Conservation (phyloP, 2,113 vertebrate genomes). For the Chaetodon auriga region DNA sequence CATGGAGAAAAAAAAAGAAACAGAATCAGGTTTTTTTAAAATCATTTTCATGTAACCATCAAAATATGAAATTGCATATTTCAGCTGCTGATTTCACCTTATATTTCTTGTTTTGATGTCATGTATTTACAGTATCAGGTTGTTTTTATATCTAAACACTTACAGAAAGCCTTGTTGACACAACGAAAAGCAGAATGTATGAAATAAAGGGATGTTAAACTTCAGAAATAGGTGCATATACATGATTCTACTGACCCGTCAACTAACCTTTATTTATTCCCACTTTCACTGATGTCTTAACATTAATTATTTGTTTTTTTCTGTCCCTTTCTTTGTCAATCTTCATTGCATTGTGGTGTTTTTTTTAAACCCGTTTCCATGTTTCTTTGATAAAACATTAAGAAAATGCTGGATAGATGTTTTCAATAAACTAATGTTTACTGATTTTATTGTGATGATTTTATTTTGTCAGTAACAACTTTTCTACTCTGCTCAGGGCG, state of each 20-base stretch:
- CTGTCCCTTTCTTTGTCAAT: slow-evolving; percentile 31
- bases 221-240: slow-evolving; percentile 41
- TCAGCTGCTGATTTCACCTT: slow-evolving; percentile 63
- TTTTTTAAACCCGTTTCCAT: slow-evolving; percentile 53
- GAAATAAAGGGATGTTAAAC: slow-evolving; percentile 51
- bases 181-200: slow-evolving; percentile 33
- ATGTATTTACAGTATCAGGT: slow-evolving; percentile 44
- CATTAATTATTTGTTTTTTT: slow-evolving; percentile 16
- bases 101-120: slow-evolving; percentile 51
- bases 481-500: background rate
- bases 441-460: slow-evolving; percentile 54
- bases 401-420: slow-evolving; percentile 78
- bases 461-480: slow-evolving; percentile 10
- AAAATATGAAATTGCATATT: slow-evolving; percentile 52
- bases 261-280: slow-evolving; percentile 45
- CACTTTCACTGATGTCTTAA: slow-evolving; percentile 32
- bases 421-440: slow-evolving; percentile 84
- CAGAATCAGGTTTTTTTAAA: slow-evolving; percentile 69
- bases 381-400: slow-evolving; percentile 73
- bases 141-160: slow-evolving; percentile 60
- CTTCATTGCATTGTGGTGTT: slow-evolving; percentile 42
- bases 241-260: slow-evolving; percentile 33
- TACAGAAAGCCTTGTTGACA: slow-evolving; percentile 18
- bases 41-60: slow-evolving; percentile 60
- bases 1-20: slow-evolving; percentile 37